Percentiles rank a stretch among this genome's conserved stretches.
phyloP scores from a whole-genome alignment of 30 jellyfish, hydroid and myxozoan genomes.

The Rhopilema esculentum region DNA sequence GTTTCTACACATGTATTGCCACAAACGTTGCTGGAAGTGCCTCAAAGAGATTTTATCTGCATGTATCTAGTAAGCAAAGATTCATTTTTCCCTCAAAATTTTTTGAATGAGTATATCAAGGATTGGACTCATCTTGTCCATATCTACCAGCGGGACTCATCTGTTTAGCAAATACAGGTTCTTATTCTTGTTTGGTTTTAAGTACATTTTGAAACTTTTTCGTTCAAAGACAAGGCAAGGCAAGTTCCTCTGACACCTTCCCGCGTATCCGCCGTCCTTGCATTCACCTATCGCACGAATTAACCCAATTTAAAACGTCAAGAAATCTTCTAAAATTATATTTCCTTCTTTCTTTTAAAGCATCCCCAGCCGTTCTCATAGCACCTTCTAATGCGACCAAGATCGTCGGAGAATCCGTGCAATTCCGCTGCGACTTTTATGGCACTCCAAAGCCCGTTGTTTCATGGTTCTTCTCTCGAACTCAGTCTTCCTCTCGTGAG shows the following conservation, averaged over 20 bases:
- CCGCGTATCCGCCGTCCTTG: neutral
- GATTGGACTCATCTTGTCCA: too few species aligned
- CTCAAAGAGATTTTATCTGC: slow-evolving; percentile 19
- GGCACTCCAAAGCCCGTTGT: slow-evolving; percentile 62
- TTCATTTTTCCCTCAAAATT: neutral
- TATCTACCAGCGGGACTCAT: too few species aligned
- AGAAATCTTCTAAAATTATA: too few species aligned
- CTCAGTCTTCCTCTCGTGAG: slow-evolving; percentile 5
- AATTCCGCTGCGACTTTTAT: slow-evolving; percentile 39
- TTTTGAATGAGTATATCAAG: neutral
- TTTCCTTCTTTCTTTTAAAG: too few species aligned
- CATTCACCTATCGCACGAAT: neutral
- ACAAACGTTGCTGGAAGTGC: slow-evolving; percentile 56
- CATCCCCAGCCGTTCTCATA: slow-evolving; percentile 24
- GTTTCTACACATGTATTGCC: slow-evolving; percentile 50
- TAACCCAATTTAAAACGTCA: too few species aligned
- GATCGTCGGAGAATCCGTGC: slow-evolving; percentile 36
- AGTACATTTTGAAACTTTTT: too few species aligned
- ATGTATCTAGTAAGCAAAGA: slow-evolving; percentile 47
- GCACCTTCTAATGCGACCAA: slow-evolving; percentile 43
- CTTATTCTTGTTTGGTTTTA: too few species aligned
- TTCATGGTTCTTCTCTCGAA: slow-evolving; percentile 53
- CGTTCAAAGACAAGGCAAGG: too few species aligned
- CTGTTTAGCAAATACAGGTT: too few species aligned
- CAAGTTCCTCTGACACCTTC: neutral